Conservation (phyloP, 2,797 vertebrate species). For the Argya squamiceps region DNA sequence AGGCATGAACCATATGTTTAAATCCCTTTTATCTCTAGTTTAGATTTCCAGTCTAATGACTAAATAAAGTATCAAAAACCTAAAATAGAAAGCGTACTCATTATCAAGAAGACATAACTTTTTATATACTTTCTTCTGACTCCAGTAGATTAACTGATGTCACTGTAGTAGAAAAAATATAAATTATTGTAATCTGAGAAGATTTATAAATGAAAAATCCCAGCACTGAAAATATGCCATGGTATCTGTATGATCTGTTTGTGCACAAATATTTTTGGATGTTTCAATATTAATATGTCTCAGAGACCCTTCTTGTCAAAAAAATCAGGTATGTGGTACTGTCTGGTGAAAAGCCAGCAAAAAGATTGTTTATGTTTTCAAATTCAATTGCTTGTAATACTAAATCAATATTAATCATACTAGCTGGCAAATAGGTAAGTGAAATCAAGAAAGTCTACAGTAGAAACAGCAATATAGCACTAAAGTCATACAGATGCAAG, state of each 20-base stretch:
- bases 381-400: conserved; percentile 64
- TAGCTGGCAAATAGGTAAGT: conserved; percentile 46
- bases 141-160: background rate
- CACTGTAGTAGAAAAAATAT: background rate
- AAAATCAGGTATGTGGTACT: conserved; percentile 5
- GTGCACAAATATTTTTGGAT: background rate
- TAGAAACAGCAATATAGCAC: conserved; percentile 6
- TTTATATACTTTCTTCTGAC: background rate
- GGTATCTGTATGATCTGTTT: background rate
- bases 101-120: background rate
- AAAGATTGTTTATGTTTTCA: conserved; percentile 39
- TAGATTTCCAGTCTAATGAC: background rate
- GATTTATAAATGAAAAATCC: background rate
- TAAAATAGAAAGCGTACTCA: background rate
- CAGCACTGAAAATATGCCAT: background rate
- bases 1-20: background rate
- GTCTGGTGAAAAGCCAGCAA: conserved; percentile 21
- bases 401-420: conserved; percentile 65
- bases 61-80: background rate
- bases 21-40: background rate
- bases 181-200: background rate
- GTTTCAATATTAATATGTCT: background rate
- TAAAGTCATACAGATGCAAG: conserved; percentile 47
- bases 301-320: background rate
- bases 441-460: conserved; percentile 10